phyloP scores from a whole-genome alignment of 2,888 invertebrate species.

The Campoletis raptor region DNA sequence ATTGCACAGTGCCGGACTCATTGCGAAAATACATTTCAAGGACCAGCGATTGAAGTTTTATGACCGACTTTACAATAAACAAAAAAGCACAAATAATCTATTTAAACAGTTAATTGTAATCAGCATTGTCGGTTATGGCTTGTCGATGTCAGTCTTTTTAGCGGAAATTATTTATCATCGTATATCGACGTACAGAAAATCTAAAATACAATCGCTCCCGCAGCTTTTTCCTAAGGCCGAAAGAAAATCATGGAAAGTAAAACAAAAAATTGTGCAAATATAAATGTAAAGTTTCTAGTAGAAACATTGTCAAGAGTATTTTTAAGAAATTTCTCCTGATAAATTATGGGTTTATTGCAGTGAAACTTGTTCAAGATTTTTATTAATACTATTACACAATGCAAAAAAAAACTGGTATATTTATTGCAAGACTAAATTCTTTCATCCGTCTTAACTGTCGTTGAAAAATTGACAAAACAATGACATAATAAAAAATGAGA shows the following conservation, averaged over 20 bases:
- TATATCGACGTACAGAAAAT: neutral
- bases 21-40: neutral
- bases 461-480: too few relatives aligned
- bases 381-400: too few relatives aligned
- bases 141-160: neutral
- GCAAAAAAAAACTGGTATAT: too few relatives aligned
- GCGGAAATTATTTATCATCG: neutral
- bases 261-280: too few relatives aligned
- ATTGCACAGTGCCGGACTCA: neutral
- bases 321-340: too few relatives aligned
- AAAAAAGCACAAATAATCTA: neutral
- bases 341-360: too few relatives aligned
- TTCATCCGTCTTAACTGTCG: too few relatives aligned
- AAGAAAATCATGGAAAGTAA: neutral
- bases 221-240: neutral
- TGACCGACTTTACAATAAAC: neutral
- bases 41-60: neutral
- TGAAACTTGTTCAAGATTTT: too few relatives aligned
- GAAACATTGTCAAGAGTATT: too few relatives aligned
- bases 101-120: neutral
- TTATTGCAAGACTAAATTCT: too few relatives aligned
- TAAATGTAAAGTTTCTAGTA: too few relatives aligned
- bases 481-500: neutral
- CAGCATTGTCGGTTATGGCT: neutral
- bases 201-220: neutral